Percentiles rank a stretch among this genome's conserved stretches.
Evolutionary conservation across 2,888 invertebrate species (phyloP).

Genomic region (Hypena proboscidalis): DNA sequence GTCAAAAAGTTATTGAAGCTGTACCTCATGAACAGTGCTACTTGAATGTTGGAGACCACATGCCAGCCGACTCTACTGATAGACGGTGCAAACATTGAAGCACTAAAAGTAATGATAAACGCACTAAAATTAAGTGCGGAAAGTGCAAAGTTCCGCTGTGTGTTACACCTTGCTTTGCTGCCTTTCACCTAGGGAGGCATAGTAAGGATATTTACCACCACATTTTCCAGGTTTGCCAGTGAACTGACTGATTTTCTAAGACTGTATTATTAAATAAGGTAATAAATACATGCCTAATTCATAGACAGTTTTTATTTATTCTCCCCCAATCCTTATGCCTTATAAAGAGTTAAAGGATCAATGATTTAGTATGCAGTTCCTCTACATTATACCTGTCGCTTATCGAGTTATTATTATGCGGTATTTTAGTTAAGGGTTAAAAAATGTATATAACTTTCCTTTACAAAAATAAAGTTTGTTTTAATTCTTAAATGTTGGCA

Average conservation of each 20-base stretch:
- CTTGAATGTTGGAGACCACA: constrained; percentile 1
- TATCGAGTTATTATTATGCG: too few relatives aligned
- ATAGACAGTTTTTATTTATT: constrained; percentile 4
- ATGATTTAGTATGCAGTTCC: too few relatives aligned
- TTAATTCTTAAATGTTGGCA: too few relatives aligned
- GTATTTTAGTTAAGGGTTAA: too few relatives aligned
- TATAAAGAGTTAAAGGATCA: constrained; percentile 1
- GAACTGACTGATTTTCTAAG: constrained; percentile 5
- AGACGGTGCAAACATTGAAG: constrained; percentile 4
- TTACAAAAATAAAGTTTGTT: too few relatives aligned
- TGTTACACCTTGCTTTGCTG: constrained; percentile 5
- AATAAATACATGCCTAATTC: constrained; percentile 6
- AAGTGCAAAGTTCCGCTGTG: constrained; percentile 8
- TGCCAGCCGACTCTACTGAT: constrained; percentile 1
- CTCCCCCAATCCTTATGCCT: constrained; percentile 4
- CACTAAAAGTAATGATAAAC: constrained; percentile 4
- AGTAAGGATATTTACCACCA: constrained; percentile 1
- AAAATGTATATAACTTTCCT: too few relatives aligned
- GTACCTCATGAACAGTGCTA: constrained; percentile 3
- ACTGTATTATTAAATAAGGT: constrained; percentile 1
- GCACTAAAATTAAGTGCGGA: constrained; percentile 1
- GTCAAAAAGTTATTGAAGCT: neutral
- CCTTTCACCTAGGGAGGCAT: constrained; percentile 2
- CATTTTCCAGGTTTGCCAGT: constrained; percentile 4
- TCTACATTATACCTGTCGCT: too few relatives aligned